phyloP scores from a whole-genome alignment of 2,797 vertebrate genomes.

The Lepilemur septentrionalis region DNA sequence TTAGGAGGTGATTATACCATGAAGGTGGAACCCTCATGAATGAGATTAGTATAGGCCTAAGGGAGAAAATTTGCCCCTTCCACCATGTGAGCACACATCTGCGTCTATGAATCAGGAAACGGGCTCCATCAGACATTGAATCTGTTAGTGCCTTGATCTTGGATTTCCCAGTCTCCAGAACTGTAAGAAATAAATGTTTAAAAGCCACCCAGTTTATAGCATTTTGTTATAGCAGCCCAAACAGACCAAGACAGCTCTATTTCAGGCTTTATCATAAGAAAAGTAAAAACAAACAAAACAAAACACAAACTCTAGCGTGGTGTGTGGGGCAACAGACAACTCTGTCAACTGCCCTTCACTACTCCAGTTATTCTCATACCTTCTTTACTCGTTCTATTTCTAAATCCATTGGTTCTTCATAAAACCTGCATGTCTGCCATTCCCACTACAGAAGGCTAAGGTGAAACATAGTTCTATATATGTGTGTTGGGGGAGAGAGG shows the following conservation, averaged over 20 bases:
- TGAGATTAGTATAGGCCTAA: neutral
- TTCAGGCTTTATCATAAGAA: neutral
- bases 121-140: neutral
- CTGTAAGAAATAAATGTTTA: neutral
- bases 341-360: neutral
- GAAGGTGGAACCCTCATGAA: no score
- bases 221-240: neutral
- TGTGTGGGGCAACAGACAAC: neutral
- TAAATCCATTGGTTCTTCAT: neutral
- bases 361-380: neutral
- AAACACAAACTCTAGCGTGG: neutral
- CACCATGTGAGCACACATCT: neutral
- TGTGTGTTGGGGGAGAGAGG: fast-evolving
- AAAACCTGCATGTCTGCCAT: neutral
- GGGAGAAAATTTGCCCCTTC: neutral
- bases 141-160: neutral
- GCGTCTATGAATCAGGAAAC: neutral
- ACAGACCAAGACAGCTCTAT: neutral
- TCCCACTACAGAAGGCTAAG: neutral
- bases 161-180: neutral
- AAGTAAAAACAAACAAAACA: neutral
- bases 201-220: neutral
- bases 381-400: neutral
- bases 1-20: neutral
- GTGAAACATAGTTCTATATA: neutral